These are phyloP conservation scores for Heterocephalus glaber DNA, from an alignment of 2,113 vertebrate genomes.

Conservation along the genomic window DNA sequence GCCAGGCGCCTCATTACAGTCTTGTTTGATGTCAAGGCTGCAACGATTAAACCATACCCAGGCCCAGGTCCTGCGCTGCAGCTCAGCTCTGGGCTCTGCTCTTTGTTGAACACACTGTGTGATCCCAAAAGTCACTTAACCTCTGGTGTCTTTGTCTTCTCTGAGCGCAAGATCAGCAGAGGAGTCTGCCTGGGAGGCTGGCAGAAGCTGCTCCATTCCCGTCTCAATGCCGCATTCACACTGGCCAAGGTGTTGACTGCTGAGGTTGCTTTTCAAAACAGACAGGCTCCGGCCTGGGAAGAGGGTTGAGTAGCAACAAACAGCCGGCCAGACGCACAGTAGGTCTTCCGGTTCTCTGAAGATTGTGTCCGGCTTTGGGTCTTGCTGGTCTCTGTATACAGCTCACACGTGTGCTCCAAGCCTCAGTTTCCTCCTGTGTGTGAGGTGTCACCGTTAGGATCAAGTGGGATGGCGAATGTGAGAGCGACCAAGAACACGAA, in stretches of 20 bases:
- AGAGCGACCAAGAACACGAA: background rate
- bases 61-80: too few species aligned
- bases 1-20: background rate
- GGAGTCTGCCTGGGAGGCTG: background rate
- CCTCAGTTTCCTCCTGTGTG: background rate
- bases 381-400: background rate
- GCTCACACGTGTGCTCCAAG: background rate
- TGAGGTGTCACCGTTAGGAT: background rate
- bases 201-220: background rate
- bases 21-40: constrained; percentile 37
- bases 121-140: background rate
- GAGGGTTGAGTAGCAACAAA: background rate
- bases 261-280: background rate
- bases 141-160: background rate
- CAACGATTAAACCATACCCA: background rate
- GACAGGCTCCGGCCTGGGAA: background rate
- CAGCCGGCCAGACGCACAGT: accelerated
- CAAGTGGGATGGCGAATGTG: background rate
- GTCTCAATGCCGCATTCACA: background rate
- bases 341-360: background rate
- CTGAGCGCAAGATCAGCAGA: background rate
- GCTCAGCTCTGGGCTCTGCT: background rate
- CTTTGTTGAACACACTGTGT: background rate
- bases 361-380: background rate
- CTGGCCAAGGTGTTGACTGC: background rate